These are phyloP conservation scores for Chelon labrosus DNA, from an alignment of 2,797 vertebrate genomes.

Conservation along the genomic window DNA sequence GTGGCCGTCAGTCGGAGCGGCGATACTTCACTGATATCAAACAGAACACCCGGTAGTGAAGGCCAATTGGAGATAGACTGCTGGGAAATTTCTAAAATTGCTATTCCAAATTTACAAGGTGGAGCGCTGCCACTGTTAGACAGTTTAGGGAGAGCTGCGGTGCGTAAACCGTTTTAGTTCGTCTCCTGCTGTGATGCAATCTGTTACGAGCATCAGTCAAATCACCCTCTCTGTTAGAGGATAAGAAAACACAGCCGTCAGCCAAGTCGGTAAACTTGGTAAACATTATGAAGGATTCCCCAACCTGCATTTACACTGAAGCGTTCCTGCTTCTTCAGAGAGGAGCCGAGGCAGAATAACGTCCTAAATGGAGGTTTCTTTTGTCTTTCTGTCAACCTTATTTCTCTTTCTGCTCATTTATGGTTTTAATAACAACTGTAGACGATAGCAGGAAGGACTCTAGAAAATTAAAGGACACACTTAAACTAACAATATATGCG, in stretches of 20 bases:
- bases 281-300: constrained; percentile 70
- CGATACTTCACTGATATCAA: constrained; percentile 59
- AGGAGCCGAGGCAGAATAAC: neutral
- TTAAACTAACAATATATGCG: neutral
- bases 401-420: constrained; percentile 22
- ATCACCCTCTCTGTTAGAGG: constrained; percentile 70
- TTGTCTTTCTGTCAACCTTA: constrained; percentile 23
- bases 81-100: constrained; percentile 74
- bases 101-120: constrained; percentile 76
- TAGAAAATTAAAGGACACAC: neutral
- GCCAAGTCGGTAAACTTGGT: constrained; percentile 68
- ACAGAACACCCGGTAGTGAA: constrained; percentile 47
- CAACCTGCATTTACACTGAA: constrained; percentile 52
- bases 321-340: neutral
- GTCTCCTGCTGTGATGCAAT: constrained; percentile 76
- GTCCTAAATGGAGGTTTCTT: neutral
- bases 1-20: constrained; percentile 45
- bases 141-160: constrained; percentile 73
- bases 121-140: constrained; percentile 75
- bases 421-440: constrained; percentile 7
- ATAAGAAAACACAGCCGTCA: constrained; percentile 66
- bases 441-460: neutral
- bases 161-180: constrained; percentile 66
- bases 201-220: constrained; percentile 74
- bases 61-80: constrained; percentile 70